Evolutionary conservation across 2,797 vertebrate genomes (phyloP), one percentile per base, ranked within the genome.

Genomic region (Pterois miles): DNA sequence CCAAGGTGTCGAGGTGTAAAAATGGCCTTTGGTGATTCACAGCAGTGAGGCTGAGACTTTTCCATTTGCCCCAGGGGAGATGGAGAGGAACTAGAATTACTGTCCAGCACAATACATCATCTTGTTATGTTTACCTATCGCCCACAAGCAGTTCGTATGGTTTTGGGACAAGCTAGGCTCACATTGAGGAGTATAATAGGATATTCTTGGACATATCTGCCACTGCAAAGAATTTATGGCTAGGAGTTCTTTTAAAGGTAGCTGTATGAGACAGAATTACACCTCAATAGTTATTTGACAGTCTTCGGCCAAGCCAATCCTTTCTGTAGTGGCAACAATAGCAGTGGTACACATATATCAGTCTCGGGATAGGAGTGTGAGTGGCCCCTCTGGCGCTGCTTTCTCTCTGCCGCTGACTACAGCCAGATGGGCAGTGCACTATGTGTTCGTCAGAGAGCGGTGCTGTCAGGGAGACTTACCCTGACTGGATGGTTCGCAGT

Each of bases 1-100:
- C 87, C 83, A 74, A 83, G 86, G 91, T 91, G 89, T 86, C 29
- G 69, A 91, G 89, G 90, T 94, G 91, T 92, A 88, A 89, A 94
- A 94, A 89, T 81, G 90, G 88, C 90, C 84, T 84, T 85, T 82
- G 81, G 88, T 88, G 88, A 92, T 81, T 92, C 88, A 89, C 78
- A 80, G 87, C 70, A 48, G 84, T 66, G 77, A 69, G 80, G 73
- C 76, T 75, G 65, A 84, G 85, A 86, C 80, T 87, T 88, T 76
- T 48, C 66, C 58, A 63, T 88, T 82, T 65, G 16, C 78, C 90
- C 69, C 63, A 43, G 72, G 78, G 79, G 78, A 88, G 65, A 80
- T 66, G 64, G 74, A 82, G 76, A 91, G 81, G 78, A 84, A 89
- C 65, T 71, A 43, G 77, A 80, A 83, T 84, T 40, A 78, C 79